phyloP scores from a whole-genome alignment of 2,797 vertebrate genomes.

The Oryzias dopingdopingensis region DNA sequence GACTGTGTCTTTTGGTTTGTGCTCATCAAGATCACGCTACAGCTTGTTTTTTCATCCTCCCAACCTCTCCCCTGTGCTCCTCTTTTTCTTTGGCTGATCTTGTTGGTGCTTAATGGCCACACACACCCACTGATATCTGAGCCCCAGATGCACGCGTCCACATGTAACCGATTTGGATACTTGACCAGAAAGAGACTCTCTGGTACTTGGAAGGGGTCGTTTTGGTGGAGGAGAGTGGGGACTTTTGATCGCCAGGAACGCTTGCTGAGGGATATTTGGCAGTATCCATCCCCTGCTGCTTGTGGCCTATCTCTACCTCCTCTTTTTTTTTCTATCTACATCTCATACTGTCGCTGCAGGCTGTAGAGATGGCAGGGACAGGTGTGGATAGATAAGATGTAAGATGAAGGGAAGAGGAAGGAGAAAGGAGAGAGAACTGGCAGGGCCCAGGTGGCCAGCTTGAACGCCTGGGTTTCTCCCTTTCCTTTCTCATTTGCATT shows the following conservation, averaged over 20 bases:
- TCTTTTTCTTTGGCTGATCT: slow-evolving; percentile 29
- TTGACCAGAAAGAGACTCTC: slow-evolving; percentile 20
- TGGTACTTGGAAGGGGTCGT: slow-evolving; percentile 34
- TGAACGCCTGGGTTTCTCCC: slow-evolving; percentile 38
- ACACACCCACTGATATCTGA: slow-evolving; percentile 15
- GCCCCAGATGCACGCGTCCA: slow-evolving; percentile 34
- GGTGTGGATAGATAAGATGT: slow-evolving; percentile 48
- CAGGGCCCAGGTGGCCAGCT: slow-evolving; percentile 63
- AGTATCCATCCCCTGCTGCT: slow-evolving; percentile 44
- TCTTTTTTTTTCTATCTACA: slow-evolving; percentile 25
- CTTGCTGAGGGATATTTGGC: slow-evolving; percentile 60
- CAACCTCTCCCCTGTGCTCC: slow-evolving; percentile 6
- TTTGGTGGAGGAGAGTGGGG: slow-evolving; percentile 24
- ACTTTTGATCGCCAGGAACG: slow-evolving; percentile 33
- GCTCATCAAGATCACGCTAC: slow-evolving; percentile 33
- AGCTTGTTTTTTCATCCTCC: slow-evolving; percentile 27
- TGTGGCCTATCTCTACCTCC: slow-evolving; percentile 22
- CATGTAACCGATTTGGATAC: slow-evolving; percentile 35
- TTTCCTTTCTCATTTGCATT: slow-evolving; percentile 59
- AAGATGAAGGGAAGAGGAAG: slow-evolving; percentile 16
- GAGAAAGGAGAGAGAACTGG: slow-evolving; percentile 38
- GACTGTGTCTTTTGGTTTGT: slow-evolving; percentile 47
- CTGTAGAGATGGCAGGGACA: slow-evolving; percentile 39
- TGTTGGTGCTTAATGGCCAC: slow-evolving; percentile 36
- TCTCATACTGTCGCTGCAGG: slow-evolving; percentile 40